phyloP scores from a whole-genome alignment of 1,140 invertebrate species.

The Drosophila pruinosa region DNA sequence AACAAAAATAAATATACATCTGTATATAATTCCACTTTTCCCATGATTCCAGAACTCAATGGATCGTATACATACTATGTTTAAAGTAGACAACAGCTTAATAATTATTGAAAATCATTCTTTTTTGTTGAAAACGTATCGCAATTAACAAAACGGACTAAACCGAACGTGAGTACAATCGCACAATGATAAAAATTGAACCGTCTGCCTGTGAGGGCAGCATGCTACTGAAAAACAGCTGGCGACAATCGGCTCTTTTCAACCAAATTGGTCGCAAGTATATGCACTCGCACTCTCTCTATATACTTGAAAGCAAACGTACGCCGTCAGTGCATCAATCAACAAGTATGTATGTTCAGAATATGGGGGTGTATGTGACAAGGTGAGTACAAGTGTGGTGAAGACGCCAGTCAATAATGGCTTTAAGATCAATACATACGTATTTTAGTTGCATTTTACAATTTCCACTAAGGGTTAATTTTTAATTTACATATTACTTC shows the following conservation, averaged over 20 bases:
- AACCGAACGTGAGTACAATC: constrained; percentile 12
- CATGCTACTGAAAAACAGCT: constrained; percentile 54
- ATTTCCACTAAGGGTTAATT: background rate
- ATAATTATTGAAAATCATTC: constrained; percentile 29
- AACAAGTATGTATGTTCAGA: constrained; percentile 25
- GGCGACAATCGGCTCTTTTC: constrained; percentile 46
- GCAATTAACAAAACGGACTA: constrained; percentile 20
- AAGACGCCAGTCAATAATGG: background rate
- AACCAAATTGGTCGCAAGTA: constrained; percentile 31
- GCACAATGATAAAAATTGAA: constrained; percentile 37
- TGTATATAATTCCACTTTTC: background rate
- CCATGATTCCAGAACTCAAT: background rate
- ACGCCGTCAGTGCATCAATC: constrained; percentile 4
- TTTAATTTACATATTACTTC: background rate
- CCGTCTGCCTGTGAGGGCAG: constrained; percentile 56
- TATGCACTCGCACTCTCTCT: background rate
- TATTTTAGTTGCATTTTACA: background rate
- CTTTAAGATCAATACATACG: background rate
- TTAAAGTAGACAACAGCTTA: constrained; percentile 12
- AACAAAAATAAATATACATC: background rate
- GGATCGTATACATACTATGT: constrained; percentile 25
- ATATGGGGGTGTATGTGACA: background rate
- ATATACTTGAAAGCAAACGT: background rate
- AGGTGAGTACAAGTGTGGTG: background rate
- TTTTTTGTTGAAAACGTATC: constrained; percentile 1